Evolutionary conservation across 2,888 invertebrate genomes (phyloP).

Genomic region (Drosophila neonasuta): DNA sequence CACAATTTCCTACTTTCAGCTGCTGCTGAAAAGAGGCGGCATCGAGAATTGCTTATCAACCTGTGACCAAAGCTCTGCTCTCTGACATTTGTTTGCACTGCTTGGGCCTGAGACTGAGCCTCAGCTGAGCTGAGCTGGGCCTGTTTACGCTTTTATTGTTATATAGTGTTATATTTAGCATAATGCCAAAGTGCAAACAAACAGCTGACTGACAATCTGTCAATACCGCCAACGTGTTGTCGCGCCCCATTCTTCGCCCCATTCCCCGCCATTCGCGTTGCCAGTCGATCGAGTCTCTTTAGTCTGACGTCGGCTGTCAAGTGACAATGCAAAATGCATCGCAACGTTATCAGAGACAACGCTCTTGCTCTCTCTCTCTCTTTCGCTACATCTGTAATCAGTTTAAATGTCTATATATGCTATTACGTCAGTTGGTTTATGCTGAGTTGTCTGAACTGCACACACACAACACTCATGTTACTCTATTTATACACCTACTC

Average conservation of each 20-base stretch:
- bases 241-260: neutral
- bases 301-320: slow-evolving; percentile 32
- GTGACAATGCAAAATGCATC: slow-evolving; percentile 51
- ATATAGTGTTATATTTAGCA: slow-evolving; percentile 60
- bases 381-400: slow-evolving; percentile 13
- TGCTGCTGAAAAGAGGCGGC: neutral
- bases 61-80: slow-evolving; percentile 34
- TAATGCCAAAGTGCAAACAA: slow-evolving; percentile 59
- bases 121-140: slow-evolving; percentile 7
- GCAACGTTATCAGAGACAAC: slow-evolving; percentile 38
- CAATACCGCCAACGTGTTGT: slow-evolving; percentile 30
- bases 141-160: slow-evolving; percentile 37
- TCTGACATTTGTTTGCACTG: slow-evolving; percentile 40
- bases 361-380: neutral
- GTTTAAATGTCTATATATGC: slow-evolving; percentile 14
- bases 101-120: slow-evolving; percentile 17
- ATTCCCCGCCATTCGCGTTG: neutral
- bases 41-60: slow-evolving; percentile 39
- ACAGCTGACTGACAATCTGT: slow-evolving; percentile 38
- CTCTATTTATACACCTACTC: neutral
- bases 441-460: slow-evolving; percentile 8
- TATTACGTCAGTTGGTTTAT: slow-evolving; percentile 52
- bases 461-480: neutral
- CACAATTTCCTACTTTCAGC: neutral
- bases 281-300: slow-evolving; percentile 8